These are phyloP conservation scores for Tympanuchus pallidicinctus DNA, from an alignment of 2,113 vertebrate species.

Conservation along the genomic window DNA sequence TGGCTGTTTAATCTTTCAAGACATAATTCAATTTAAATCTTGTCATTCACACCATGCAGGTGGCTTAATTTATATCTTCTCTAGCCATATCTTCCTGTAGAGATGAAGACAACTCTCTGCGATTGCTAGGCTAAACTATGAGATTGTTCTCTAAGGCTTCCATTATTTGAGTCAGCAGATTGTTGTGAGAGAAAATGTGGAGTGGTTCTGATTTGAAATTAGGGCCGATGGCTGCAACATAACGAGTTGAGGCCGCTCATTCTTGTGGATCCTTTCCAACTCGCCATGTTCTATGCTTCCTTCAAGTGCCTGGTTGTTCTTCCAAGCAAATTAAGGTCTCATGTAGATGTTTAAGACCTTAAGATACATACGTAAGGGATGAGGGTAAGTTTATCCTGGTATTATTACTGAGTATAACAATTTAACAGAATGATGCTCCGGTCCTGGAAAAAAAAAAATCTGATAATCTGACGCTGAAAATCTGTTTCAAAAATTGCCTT, in stretches of 20 bases:
- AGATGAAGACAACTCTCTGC: neutral
- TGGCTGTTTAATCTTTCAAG: neutral
- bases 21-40: neutral
- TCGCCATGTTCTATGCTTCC: too few relatives aligned
- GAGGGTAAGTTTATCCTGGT: neutral
- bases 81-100: neutral
- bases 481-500: neutral
- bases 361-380: too few relatives aligned
- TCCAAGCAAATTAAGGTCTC: neutral
- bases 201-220: neutral
- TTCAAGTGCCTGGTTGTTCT: neutral
- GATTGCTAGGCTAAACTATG: neutral
- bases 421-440: neutral
- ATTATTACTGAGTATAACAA: neutral
- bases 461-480: neutral
- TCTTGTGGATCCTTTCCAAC: too few relatives aligned
- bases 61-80: neutral
- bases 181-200: neutral
- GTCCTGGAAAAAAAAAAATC: neutral
- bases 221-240: neutral
- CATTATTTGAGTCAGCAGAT: neutral
- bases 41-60: neutral
- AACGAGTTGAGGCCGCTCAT: neutral
- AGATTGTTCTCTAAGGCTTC: neutral
- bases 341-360: too few relatives aligned